phyloP scores from a whole-genome alignment of 2,888 invertebrate species.

The Cataglyphis albicans region DNA sequence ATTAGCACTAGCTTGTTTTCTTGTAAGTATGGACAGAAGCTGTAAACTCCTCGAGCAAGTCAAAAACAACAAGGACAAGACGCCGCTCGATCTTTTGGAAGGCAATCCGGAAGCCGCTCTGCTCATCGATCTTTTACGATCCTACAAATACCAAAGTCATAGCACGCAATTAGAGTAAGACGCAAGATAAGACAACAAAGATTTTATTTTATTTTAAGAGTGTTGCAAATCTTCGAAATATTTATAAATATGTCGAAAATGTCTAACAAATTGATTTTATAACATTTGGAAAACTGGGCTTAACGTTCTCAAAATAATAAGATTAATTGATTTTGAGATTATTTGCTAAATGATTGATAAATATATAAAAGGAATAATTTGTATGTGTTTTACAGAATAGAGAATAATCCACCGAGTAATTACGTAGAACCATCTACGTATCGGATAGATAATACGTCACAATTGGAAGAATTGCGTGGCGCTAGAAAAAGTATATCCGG shows the following conservation, averaged over 20 bases:
- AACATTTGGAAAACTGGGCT: background rate
- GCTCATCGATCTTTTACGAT: constrained; percentile 87
- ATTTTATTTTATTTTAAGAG: background rate
- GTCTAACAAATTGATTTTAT: background rate
- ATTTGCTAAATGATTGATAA: background rate
- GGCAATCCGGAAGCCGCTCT: constrained; percentile 85
- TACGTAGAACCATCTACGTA: constrained; percentile 64
- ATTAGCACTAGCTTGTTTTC: constrained; percentile 91
- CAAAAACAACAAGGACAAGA: constrained; percentile 90
- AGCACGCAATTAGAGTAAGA: constrained; percentile 73
- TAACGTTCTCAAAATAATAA: background rate
- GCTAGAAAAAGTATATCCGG: constrained; percentile 55
- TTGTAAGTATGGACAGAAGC: constrained; percentile 86
- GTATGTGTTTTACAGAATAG: constrained; percentile 62
- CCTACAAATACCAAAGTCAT: constrained; percentile 84
- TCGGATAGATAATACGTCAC: constrained; percentile 68
- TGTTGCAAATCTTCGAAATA: background rate
- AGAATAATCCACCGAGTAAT: constrained; percentile 63
- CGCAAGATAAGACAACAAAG: background rate
- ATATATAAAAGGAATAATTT: background rate
- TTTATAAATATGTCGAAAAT: background rate
- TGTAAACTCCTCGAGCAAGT: constrained; percentile 80
- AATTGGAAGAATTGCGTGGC: constrained; percentile 55
- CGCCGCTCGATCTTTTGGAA: constrained; percentile 90
- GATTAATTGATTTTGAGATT: background rate